Base-by-base conservation (phyloP, 2,113 vertebrate species). In the Taxidea taxus region DNA sequence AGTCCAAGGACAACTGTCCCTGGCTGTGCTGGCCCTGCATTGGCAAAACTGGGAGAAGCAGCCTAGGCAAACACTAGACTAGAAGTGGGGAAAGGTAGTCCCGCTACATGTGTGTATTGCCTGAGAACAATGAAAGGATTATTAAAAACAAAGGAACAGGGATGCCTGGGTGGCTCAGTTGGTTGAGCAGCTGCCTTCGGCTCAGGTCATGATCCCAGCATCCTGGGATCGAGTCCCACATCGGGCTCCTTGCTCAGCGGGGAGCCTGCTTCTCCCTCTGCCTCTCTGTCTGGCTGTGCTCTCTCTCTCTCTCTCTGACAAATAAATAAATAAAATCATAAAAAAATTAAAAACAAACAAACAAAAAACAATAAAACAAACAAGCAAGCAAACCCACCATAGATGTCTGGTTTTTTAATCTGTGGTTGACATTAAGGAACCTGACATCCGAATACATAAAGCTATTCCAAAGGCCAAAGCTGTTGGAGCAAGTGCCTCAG, bases 331-430 rank as follows among this genome's bases (percentile, higher is more conserved):
- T n/a, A n/a, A n/a, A n/a, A n/a, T n/a, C n/a, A n/a, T n/a, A n/a
- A n/a, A n/a, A n/a, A n/a, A n/a, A 44, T 31, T 27, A 70, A 85
- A 86, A 42, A 16, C 47, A 27, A 6, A 13, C 1, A 4, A 62
- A 64, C 2, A 31, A 64, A 64, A 4, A 62, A 60, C 27, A 56
- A 6, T 7, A 60, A 27, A 25, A 54, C 54, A 20, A 58, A 58
- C 23, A 60, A 60, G 12, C 56, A 62, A 31, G 29, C 13, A 62
- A 62, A 31, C 0, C 29, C 1, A 0, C 11, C 2, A 1, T 25
- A 29, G 10, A 12, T 16, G 20, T 81, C 83, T 44, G 51, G 6
- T 68, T 82, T 85, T 39, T 18, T 20, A 12, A 16, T 9, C 54
- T 47, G 14, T 49, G 6, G 56, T 20, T 66, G 20, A 31, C 20